Evolutionary conservation across 1,140 invertebrate genomes (phyloP).

Genomic region (Heliconius himera): DNA sequence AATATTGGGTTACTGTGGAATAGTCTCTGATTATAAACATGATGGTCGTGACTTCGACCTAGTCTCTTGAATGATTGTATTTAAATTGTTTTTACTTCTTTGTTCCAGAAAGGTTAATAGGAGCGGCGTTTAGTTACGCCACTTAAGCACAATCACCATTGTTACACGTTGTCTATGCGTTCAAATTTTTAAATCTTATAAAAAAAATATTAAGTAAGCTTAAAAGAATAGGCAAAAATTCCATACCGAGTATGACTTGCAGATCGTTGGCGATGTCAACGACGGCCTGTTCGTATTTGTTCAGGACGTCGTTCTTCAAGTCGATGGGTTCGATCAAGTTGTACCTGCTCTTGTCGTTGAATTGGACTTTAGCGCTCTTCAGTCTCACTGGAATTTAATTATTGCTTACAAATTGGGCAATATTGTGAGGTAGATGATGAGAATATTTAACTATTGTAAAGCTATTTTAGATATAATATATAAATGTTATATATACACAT

Average conservation of each 20-base stretch:
- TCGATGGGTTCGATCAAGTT: conserved; percentile 44
- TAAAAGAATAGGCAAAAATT: conserved; percentile 1
- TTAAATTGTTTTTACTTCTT: neutral
- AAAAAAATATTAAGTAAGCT: neutral
- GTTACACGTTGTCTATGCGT: no score
- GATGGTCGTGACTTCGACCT: no score
- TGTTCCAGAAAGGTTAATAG: no score
- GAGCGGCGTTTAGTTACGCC: no score
- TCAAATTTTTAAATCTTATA: neutral
- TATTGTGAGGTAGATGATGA: no score
- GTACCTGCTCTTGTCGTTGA: conserved; percentile 67
- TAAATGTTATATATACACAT: no score
- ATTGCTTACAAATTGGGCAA: neutral
- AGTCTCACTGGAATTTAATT: conserved; percentile 66
- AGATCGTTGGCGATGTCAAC: conserved; percentile 50
- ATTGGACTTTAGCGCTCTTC: conserved; percentile 69
- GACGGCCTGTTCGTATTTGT: conserved; percentile 43
- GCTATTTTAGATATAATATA: no score
- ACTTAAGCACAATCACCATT: no score
- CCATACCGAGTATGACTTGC: conserved; percentile 53
- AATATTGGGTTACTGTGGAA: no score
- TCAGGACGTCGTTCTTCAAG: conserved; percentile 45
- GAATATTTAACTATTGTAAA: no score
- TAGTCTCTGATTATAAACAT: no score
- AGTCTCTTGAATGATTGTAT: neutral